These are phyloP conservation scores for Ifrita kowaldi DNA, from an alignment of 2,113 vertebrate species.

Conservation along the genomic window DNA sequence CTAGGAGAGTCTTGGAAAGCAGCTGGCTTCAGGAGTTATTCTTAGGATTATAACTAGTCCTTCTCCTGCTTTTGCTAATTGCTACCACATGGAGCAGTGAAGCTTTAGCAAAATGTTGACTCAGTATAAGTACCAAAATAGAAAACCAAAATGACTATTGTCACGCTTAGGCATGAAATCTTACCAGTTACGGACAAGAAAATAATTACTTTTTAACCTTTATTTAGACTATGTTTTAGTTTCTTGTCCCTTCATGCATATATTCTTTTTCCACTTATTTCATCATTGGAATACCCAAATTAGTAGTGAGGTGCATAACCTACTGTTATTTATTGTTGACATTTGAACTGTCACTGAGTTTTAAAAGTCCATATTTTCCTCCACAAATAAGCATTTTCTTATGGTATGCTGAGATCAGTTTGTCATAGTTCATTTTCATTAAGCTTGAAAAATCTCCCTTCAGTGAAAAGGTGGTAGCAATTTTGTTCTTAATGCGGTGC, in stretches of 20 bases:
- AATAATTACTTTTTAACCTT: neutral
- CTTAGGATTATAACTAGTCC: neutral
- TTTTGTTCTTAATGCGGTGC: neutral
- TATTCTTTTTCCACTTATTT: neutral
- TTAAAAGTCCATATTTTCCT: neutral
- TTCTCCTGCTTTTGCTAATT: conserved; percentile 2
- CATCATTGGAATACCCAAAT: neutral
- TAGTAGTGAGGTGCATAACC: neutral
- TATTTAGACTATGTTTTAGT: neutral
- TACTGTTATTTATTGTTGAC: neutral
- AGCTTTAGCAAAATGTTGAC: neutral
- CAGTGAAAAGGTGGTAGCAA: neutral
- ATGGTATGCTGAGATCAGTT: neutral
- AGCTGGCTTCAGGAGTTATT: neutral
- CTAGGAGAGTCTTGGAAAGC: neutral
- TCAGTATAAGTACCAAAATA: neutral
- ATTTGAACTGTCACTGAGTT: neutral
- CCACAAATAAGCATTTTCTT: neutral
- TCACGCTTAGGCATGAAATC: neutral
- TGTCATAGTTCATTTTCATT: neutral
- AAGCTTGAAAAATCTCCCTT: neutral
- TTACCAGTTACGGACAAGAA: neutral
- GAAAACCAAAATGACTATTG: neutral
- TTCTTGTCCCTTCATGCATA: neutral
- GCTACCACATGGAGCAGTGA: neutral